Conservation (phyloP, 2,888 invertebrate genomes). For the Amiota mariae region DNA sequence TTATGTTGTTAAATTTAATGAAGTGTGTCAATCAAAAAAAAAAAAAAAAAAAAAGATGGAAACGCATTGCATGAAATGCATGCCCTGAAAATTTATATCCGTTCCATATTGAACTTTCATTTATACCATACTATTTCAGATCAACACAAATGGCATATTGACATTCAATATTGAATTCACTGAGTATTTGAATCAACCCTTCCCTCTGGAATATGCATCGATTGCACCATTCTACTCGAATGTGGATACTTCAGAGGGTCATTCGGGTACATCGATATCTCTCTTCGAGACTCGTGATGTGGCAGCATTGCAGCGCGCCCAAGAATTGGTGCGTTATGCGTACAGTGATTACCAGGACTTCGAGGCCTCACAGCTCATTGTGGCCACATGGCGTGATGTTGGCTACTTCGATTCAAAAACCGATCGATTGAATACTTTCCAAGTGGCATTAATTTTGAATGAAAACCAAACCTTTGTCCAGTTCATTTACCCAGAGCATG, state of each 20-base stretch:
- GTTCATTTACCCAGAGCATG: slow-evolving; percentile 88
- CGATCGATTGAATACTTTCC: slow-evolving; percentile 90
- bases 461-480: slow-evolving; percentile 84
- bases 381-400: slow-evolving; percentile 93
- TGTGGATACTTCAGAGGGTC: slow-evolving; percentile 81
- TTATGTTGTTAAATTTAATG: slow-evolving; percentile 36
- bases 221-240: slow-evolving; percentile 94
- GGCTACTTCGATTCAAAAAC: slow-evolving; percentile 79
- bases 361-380: slow-evolving; percentile 83
- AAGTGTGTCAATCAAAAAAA: slow-evolving; percentile 23
- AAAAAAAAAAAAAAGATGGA: no score
- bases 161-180: slow-evolving; percentile 93
- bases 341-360: slow-evolving; percentile 84
- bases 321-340: slow-evolving; percentile 81
- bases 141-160: slow-evolving; percentile 91
- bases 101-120: neutral
- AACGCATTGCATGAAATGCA: neutral
- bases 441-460: slow-evolving; percentile 74
- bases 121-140: slow-evolving; percentile 75
- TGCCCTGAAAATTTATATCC: neutral
- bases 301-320: slow-evolving; percentile 79
- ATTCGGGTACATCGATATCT: slow-evolving; percentile 80
- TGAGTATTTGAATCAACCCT: slow-evolving; percentile 88
- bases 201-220: slow-evolving; percentile 90
- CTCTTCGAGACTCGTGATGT: slow-evolving; percentile 81